These are phyloP conservation scores for Rhinoptilus africanus DNA, from an alignment of 2,113 vertebrate species.

Conservation along the genomic window DNA sequence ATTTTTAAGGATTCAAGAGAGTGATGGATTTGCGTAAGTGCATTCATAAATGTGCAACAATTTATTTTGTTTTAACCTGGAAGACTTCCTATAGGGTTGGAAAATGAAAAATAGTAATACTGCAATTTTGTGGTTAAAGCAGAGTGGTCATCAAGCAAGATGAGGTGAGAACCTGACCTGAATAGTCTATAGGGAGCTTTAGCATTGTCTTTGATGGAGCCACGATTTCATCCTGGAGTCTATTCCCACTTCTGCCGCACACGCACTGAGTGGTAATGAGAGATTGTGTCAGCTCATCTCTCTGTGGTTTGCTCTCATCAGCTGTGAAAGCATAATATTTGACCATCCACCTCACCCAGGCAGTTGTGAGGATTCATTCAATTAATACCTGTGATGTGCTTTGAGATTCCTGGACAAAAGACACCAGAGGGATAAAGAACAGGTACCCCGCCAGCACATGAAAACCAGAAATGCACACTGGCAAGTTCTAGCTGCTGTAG, in stretches of 20 bases:
- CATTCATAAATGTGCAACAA: not conserved
- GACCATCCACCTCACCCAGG: not conserved
- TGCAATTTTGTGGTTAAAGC: not conserved
- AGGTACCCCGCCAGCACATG: not conserved
- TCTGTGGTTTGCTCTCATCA: constrained; percentile 10
- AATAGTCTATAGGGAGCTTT: not conserved
- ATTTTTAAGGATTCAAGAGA: not conserved
- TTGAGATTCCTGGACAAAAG: constrained; percentile 45
- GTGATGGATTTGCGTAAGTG: not conserved
- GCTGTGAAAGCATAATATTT: not conserved
- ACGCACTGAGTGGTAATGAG: not conserved
- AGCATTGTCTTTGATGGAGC: not conserved
- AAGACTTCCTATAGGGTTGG: not conserved
- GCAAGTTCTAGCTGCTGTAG: constrained; percentile 3
- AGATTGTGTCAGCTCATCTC: not conserved
- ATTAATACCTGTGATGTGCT: constrained; percentile 14
- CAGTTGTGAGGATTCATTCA: constrained; percentile 9
- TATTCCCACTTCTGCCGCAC: not conserved
- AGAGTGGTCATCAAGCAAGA: not conserved
- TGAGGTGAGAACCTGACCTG: not conserved
- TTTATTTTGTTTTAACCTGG: not conserved
- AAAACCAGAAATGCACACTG: constrained; percentile 1
- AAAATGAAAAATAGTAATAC: not conserved
- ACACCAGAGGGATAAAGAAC: not conserved
- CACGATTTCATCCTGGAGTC: constrained; percentile 8